phyloP scores from a whole-genome alignment of 2,888 invertebrate species.

The Enchytraeus crypticus region DNA sequence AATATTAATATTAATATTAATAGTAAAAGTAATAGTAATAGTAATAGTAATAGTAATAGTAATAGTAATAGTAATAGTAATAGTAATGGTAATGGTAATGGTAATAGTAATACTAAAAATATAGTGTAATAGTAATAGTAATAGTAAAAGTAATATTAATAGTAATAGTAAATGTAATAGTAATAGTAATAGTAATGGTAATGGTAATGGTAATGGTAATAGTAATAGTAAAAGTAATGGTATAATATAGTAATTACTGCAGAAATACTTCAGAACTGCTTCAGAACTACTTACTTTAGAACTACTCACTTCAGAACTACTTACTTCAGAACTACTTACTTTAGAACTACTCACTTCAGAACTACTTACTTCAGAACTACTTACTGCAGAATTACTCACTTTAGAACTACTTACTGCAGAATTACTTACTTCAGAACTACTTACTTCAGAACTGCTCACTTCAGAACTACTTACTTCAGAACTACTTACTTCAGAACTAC shows the following conservation, averaged over 20 bases:
- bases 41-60: slow-evolving; percentile 1
- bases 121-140: neutral
- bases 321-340: no score
- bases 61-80: slow-evolving; percentile 1
- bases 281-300: no score
- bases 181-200: slow-evolving; percentile 7
- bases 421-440: no score
- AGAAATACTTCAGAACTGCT: no score
- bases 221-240: neutral
- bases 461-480: no score
- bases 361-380: no score
- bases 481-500: no score
- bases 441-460: no score
- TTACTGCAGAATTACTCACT: no score
- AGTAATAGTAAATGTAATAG: neutral
- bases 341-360: no score
- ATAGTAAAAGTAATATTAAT: neutral
- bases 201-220: slow-evolving; percentile 3
- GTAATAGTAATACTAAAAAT: neutral
- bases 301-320: no score
- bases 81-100: slow-evolving; percentile 2
- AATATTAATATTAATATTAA: slow-evolving; percentile 3
- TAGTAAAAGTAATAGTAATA: neutral
- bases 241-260: slow-evolving; percentile 1
- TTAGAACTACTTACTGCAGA: no score